Base-by-base conservation (phyloP, 2,113 vertebrate genomes). In the Formicarius rufipectus region DNA sequence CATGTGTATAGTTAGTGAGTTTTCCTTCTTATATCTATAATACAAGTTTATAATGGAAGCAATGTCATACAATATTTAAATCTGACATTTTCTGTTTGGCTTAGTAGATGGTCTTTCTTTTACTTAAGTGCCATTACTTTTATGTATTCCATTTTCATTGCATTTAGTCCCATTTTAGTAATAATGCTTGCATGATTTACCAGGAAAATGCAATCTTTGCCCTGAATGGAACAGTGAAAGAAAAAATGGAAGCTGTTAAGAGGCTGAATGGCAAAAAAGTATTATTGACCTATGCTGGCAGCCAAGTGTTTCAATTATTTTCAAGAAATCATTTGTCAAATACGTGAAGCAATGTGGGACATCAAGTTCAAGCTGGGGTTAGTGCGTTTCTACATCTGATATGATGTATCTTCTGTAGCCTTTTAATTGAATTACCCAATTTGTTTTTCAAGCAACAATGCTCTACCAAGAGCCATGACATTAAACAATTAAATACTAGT, bases 231-330 rank as follows among this genome's bases (percentile, higher is more conserved):
- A 98, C 96, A 97, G 97, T 96, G 97, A 91, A 98, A 98, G 97
- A 98, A 98, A 98, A 98, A 98, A 99, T 99, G 98, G 98, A 99
- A 99, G 98, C 98, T 99, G 99, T 99, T 99, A 99, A 99, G 98
- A 99, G 98, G 98, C 98, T 98, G 98, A 98, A 98, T 98, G 98
- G 98, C 98, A 99, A 98, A 99, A 99, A 98, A 98, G 99, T 99
- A 98, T 99, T 99, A 99, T 99, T 99, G 99, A 99, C 99, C 99
- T 99, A 98, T 97, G 97, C 98, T 99, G 98, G 99, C 99, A 99
- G 98, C 99, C 99, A 99, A 99, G 99, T 99, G 99, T 99, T 99
- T 99, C 99, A 99, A 99, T 99, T 99, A 99, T 99, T 99, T 99
- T 98, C 98, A 97, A 98, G 98, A 99, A 99, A 98, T 99, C 99